Evolutionary conservation across 2,797 vertebrate genomes (phyloP), one percentile per base, ranked within the genome.

Genomic region (Atherinosoma microstoma): DNA sequence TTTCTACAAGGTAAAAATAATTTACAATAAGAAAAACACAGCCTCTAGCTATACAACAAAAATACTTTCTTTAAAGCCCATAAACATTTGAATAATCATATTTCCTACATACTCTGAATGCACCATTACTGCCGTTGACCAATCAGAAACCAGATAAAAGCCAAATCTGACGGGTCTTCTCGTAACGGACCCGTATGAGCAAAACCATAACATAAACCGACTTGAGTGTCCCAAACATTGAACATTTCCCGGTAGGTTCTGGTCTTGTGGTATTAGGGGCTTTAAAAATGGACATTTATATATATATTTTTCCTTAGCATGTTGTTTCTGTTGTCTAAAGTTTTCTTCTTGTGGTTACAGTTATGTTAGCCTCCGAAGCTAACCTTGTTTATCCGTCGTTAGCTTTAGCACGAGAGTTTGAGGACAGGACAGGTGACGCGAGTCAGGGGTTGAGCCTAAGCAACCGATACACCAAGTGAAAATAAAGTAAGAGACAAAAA

Each of bases 81-180:
- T 5, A 4, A 40, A 15, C 15, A 13, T 30, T 7, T 0, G 6
- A 1, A 8, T 47, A 3, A 59, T 22, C 3, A 57, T 2, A 0
- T 73, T 69, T 72, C 20, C 54, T 5, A 29, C 0, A 8, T 0
- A 0, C 3, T 0, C 0, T 66, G 47, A 87, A 82, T 0, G 58
- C 56, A 61, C 0, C 80, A 47, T 85, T 65, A 74, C 11, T 7
- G 1, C 4, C 1, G 0, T 2, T 1, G 29, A 70, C 84, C 83
- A 86, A 91, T 87, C 72, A 72, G 42, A 64, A 2, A 24, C 38
- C 67, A 6, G 36, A 18, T 29, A 2, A 60, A 58, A 40, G n/a
- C 27, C 32, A 24, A 22, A 40, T 36, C 6, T 4, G 59, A 64
- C 29, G 69, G n/a, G 22, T 15, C 42, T 22, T 40, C 11, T 32